These are phyloP conservation scores for Porphyrio hochstetteri DNA, from an alignment of 2,113 vertebrate genomes.

Conservation along the genomic window DNA sequence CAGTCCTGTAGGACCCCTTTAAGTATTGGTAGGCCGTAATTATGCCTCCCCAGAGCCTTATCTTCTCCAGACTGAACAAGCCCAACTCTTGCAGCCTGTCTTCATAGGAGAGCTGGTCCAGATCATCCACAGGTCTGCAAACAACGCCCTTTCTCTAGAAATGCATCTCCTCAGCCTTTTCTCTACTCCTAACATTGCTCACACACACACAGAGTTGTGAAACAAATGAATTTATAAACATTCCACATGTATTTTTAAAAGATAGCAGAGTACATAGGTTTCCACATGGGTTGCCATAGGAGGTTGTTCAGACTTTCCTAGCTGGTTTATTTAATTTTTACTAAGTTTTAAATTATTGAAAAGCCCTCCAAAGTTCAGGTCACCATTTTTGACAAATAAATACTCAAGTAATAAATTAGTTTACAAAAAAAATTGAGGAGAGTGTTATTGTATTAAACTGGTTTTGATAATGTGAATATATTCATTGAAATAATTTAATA, in stretches of 20 bases:
- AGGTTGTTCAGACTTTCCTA: not conserved
- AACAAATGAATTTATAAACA: not conserved
- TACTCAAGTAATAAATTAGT: not conserved
- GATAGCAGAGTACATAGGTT: not conserved
- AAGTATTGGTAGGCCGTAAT: too few relatives aligned
- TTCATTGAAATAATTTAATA: not conserved
- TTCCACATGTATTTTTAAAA: not conserved
- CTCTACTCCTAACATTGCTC: not conserved
- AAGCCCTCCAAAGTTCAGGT: not conserved
- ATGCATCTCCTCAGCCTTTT: not conserved
- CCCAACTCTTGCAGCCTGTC: too few relatives aligned
- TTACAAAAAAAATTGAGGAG: not conserved
- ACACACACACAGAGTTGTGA: not conserved
- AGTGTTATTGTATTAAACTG: not conserved
- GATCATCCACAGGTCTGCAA: not conserved
- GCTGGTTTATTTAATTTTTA: not conserved
- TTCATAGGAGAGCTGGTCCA: too few relatives aligned
- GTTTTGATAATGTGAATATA: not conserved
- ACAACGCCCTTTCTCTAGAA: not conserved
- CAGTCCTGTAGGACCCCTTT: too few relatives aligned
- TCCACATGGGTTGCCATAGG: not conserved
- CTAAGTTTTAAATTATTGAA: not conserved
- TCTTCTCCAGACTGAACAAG: too few relatives aligned
- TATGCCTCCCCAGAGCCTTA: too few relatives aligned
- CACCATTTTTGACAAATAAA: not conserved